phyloP scores from a whole-genome alignment of 2,888 invertebrate species.

The Conistra vaccinii region DNA sequence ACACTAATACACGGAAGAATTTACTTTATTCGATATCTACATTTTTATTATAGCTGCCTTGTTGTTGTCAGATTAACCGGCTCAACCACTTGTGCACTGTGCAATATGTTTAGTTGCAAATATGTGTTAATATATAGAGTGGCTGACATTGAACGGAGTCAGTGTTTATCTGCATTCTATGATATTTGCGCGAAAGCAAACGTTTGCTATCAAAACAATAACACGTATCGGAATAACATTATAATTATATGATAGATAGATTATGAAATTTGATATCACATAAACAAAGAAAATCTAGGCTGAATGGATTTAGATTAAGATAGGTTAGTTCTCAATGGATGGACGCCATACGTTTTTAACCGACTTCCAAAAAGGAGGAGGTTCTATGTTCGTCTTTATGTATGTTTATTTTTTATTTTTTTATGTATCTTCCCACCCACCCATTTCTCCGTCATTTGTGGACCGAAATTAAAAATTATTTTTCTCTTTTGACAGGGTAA shows the following conservation, averaged over 20 bases:
- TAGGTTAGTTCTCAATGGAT: background rate
- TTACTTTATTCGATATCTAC: slow-evolving; percentile 4
- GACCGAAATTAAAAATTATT: too few relatives aligned
- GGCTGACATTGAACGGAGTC: slow-evolving; percentile 62
- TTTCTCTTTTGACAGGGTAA: too few relatives aligned
- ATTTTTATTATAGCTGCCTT: slow-evolving; percentile 9
- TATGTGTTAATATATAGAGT: slow-evolving; percentile 61
- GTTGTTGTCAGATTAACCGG: slow-evolving; percentile 42
- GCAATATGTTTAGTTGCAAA: slow-evolving; percentile 52
- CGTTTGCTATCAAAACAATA: slow-evolving; percentile 33
- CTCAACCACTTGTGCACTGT: slow-evolving; percentile 33
- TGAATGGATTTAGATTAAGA: background rate
- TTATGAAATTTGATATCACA: background rate
- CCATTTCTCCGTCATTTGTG: too few relatives aligned
- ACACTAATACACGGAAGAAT: slow-evolving; percentile 2
- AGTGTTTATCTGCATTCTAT: slow-evolving; percentile 52
- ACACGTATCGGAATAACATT: slow-evolving; percentile 20
- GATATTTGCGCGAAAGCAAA: slow-evolving; percentile 46
- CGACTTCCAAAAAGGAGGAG: too few relatives aligned
- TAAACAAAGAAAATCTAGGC: slow-evolving; percentile 18
- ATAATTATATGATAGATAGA: slow-evolving; percentile 1
- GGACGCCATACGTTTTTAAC: background rate
- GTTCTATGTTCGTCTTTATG: too few relatives aligned
- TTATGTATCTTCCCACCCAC: too few relatives aligned
- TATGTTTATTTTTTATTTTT: too few relatives aligned